A percentile compares a stretch with the other conserved stretches of the same genome.
Evolutionary conservation across 2,113 vertebrate genomes (phyloP).

Genomic region (Callocephalon fimbriatum): DNA sequence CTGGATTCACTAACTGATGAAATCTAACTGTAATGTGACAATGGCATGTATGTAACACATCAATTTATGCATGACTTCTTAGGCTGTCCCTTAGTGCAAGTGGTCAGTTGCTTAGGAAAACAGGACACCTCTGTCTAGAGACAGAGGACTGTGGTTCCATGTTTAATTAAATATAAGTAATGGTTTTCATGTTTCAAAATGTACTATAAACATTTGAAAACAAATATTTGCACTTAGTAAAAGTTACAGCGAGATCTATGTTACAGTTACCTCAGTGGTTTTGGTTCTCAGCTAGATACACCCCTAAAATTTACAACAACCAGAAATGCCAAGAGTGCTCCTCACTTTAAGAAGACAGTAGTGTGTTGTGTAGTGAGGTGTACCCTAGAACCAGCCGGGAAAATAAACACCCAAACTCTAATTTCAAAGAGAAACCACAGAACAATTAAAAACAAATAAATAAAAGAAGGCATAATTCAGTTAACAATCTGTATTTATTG

Average conservation of each 20-base stretch:
- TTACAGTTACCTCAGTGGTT: neutral
- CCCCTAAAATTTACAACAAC: neutral
- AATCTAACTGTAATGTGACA: neutral
- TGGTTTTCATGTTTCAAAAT: neutral
- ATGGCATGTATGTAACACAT: neutral
- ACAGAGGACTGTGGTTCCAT: neutral
- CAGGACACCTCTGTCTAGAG: neutral
- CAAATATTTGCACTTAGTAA: neutral
- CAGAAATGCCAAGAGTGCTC: neutral
- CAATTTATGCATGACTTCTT: fast-evolving
- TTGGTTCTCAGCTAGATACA: neutral
- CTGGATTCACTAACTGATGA: neutral
- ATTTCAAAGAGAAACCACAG: neutral
- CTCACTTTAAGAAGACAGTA: neutral
- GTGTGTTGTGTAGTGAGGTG: fast-evolving
- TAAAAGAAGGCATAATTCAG: neutral
- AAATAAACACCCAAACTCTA: neutral
- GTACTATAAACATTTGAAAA: neutral
- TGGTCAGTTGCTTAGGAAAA: neutral
- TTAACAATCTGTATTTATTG: neutral
- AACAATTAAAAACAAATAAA: neutral
- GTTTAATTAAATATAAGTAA: neutral
- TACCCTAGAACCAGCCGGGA: neutral
- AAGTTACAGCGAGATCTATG: neutral
- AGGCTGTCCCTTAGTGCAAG: neutral